A percentile compares a stretch with the other conserved stretches of the same genome.
phyloP scores from a whole-genome alignment of 2,113 vertebrate species.

The Catharus bicknelli region DNA sequence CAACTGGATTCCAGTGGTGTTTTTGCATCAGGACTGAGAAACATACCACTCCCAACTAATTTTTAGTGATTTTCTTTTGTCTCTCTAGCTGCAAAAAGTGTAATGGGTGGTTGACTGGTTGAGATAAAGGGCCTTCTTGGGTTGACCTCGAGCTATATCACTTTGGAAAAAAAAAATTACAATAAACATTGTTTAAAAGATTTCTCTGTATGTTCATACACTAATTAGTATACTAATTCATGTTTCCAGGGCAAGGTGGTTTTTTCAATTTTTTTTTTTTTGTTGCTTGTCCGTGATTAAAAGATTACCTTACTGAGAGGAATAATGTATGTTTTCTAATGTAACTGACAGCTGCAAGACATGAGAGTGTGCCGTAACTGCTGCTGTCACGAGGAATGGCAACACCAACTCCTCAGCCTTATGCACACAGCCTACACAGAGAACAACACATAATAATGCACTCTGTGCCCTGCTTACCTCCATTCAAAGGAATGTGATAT shows the following conservation, averaged over 20 bases:
- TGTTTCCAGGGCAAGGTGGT: slow-evolving; percentile 19
- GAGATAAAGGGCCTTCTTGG: neutral
- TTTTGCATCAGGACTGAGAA: neutral
- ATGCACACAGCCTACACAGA: neutral
- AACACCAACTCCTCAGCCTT: slow-evolving; percentile 10
- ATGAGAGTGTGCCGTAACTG: neutral
- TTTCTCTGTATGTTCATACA: slow-evolving; percentile 2
- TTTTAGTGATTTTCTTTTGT: neutral
- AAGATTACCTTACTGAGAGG: neutral
- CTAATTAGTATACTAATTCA: slow-evolving; percentile 11
- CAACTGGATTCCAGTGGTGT: neutral
- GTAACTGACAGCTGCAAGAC: neutral
- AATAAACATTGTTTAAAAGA: neutral
- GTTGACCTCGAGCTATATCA: neutral
- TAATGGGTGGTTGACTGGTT: neutral
- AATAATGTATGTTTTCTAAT: neutral
- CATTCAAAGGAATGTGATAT: slow-evolving; percentile 36
- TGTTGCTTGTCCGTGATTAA: neutral
- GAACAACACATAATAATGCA: neutral
- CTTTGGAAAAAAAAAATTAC: neutral
- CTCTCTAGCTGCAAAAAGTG: neutral
- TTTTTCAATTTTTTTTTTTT: neutral
- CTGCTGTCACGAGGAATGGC: neutral
- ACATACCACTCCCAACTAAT: neutral
- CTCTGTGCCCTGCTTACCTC: slow-evolving; percentile 26